Conservation (phyloP, 2,113 vertebrate species). For the Corythornis cristatus region DNA sequence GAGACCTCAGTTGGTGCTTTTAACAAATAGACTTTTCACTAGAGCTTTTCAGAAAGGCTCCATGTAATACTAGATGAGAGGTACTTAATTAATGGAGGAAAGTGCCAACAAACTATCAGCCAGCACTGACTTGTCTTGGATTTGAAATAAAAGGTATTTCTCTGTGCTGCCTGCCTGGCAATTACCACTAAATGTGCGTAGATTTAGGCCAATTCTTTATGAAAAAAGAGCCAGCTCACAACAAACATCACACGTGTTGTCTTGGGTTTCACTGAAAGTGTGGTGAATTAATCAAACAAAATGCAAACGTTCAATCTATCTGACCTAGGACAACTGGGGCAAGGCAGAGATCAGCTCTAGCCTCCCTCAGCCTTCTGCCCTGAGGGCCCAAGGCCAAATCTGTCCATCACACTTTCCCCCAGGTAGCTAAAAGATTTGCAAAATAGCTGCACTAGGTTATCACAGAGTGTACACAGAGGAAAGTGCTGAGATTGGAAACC, state of each 20-base stretch:
- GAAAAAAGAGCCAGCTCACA: slow-evolving; percentile 50
- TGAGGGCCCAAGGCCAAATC: not conserved
- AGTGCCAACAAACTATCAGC: slow-evolving; percentile 56
- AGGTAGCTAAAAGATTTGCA: not conserved
- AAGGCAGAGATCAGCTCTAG: not conserved
- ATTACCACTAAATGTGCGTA: slow-evolving; percentile 54
- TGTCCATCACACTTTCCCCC: not conserved
- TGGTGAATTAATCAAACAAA: slow-evolving; percentile 26
- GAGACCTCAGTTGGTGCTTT: slow-evolving; percentile 50
- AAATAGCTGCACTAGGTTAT: not conserved
- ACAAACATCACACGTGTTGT: slow-evolving; percentile 35
- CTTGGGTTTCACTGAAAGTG: not conserved
- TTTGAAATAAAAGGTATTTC: slow-evolving; percentile 70
- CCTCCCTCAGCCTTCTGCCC: not conserved
- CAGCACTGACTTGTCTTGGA: slow-evolving; percentile 63
- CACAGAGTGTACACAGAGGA: not conserved
- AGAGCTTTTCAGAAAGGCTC: slow-evolving; percentile 56
- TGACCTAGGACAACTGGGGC: not conserved
- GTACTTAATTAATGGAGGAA: slow-evolving; percentile 66
- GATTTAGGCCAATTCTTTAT: slow-evolving; percentile 64
- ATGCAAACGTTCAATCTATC: not conserved
- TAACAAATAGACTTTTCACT: slow-evolving; percentile 65
- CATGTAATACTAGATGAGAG: slow-evolving; percentile 58
- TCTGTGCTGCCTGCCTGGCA: slow-evolving; percentile 45
- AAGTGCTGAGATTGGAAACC: not conserved